A percentile compares a stretch with the other conserved stretches of the same genome.
Conservation (phyloP, 2,888 invertebrate genomes). For the Heteromurus nitidus region DNA sequence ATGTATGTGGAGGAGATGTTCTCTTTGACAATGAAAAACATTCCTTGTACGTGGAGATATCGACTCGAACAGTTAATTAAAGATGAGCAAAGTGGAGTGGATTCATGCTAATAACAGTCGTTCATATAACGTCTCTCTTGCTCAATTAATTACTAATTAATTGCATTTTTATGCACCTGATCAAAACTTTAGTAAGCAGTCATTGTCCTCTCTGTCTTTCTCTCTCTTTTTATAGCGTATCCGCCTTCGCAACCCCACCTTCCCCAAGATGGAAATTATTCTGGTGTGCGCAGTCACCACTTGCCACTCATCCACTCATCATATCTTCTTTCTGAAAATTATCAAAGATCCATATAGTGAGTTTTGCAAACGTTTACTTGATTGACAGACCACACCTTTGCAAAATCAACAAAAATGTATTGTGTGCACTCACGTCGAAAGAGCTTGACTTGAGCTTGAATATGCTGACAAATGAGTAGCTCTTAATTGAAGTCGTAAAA, state of each 20-base stretch:
- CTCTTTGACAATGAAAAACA: neutral
- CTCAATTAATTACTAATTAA: slow-evolving; percentile 38
- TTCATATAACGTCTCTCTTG: neutral
- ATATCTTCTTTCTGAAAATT: neutral
- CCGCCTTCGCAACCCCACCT: too few species aligned
- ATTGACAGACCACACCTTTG: too few species aligned
- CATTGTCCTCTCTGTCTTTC: slow-evolving; percentile 17
- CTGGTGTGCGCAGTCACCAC: too few species aligned
- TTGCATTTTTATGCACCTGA: slow-evolving; percentile 33
- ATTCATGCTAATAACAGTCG: neutral
- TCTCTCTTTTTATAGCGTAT: neutral
- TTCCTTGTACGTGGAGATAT: neutral
- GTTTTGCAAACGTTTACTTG: too few species aligned
- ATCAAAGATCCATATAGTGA: too few species aligned
- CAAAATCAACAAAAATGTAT: neutral
- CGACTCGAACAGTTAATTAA: neutral
- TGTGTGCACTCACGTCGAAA: neutral
- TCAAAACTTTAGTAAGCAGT: slow-evolving; percentile 17
- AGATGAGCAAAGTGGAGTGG: neutral
- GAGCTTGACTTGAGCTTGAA: too few species aligned
- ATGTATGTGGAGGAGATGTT: neutral
- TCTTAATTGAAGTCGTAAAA: neutral
- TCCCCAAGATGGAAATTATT: too few species aligned
- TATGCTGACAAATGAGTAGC: neutral
- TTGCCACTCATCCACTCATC: neutral